These are phyloP conservation scores for Drosophila subsilvestris DNA, from an alignment of 2,888 invertebrate species.

Conservation along the genomic window DNA sequence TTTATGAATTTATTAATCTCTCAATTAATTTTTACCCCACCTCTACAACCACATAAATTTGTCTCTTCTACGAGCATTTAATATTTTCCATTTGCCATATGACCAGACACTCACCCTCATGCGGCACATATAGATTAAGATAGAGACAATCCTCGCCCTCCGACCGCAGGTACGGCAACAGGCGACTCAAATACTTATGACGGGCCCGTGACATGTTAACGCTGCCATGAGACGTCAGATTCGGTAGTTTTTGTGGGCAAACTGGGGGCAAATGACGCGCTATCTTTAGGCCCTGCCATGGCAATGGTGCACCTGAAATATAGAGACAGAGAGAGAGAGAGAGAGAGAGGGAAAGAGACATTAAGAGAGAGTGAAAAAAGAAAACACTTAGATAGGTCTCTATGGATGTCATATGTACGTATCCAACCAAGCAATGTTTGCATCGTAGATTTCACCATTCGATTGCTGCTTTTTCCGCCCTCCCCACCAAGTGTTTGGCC, in stretches of 20 bases:
- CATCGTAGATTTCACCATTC: constrained; percentile 47
- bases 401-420: neutral
- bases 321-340: neutral
- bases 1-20: too few species aligned
- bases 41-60: too few species aligned
- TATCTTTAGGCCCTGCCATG: constrained; percentile 90
- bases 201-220: constrained; percentile 88
- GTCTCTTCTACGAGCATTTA: too few species aligned
- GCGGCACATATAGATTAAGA: constrained; percentile 95
- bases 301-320: constrained; percentile 89
- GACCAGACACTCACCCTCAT: constrained; percentile 87
- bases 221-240: constrained; percentile 85
- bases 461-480: constrained; percentile 52
- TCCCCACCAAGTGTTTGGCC: constrained; percentile 40
- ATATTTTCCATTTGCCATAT: neutral
- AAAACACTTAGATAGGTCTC: neutral
- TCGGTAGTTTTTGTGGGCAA: constrained; percentile 93
- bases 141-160: constrained; percentile 95
- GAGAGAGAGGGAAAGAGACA: neutral
- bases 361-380: neutral
- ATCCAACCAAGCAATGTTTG: constrained; percentile 14
- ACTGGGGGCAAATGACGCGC: constrained; percentile 91
- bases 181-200: constrained; percentile 88
- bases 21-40: too few species aligned
- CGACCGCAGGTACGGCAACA: constrained; percentile 88